phyloP scores from a whole-genome alignment of 2,888 invertebrate genomes.

The Eristalinus sepulchralis region DNA sequence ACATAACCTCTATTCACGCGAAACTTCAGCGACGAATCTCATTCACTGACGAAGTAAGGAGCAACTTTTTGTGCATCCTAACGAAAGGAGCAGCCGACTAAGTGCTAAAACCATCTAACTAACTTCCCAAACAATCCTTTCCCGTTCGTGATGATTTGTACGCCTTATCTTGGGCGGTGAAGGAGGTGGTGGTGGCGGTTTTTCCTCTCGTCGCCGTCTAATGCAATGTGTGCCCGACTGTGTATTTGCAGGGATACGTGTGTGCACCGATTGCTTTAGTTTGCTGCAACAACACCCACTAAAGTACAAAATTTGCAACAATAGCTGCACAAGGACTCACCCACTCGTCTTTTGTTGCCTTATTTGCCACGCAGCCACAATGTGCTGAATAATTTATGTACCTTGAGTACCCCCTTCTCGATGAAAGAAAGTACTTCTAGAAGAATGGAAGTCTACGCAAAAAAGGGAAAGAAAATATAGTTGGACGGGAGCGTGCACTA shows the following conservation, averaged over 20 bases:
- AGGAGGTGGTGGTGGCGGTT: not conserved
- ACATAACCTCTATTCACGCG: conserved; percentile 14
- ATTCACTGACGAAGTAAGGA: conserved; percentile 12
- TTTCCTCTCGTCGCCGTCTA: not conserved
- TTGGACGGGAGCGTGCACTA: conserved; percentile 60
- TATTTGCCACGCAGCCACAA: conserved; percentile 70
- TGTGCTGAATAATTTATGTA: conserved; percentile 70
- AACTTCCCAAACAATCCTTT: conserved; percentile 64
- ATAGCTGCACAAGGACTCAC: conserved; percentile 56
- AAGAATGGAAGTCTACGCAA: not conserved
- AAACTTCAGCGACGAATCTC: conserved; percentile 26
- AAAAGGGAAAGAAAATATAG: conserved; percentile 12
- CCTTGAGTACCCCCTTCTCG: conserved; percentile 37
- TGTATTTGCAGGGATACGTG: not conserved
- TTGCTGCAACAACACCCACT: conserved; percentile 13
- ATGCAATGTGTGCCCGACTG: conserved; percentile 6
- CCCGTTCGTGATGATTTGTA: conserved; percentile 61
- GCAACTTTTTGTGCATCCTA: conserved; percentile 48
- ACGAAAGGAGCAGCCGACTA: conserved; percentile 57
- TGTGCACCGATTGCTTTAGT: conserved; percentile 4
- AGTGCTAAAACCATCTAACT: conserved; percentile 63
- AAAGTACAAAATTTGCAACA: conserved; percentile 57
- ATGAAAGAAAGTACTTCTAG: conserved; percentile 47
- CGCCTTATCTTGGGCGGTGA: conserved; percentile 36
- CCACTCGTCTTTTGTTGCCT: conserved; percentile 37